Evolutionary conservation across 2,797 vertebrate genomes (phyloP).

Genomic region (Myripristis murdjan): DNA sequence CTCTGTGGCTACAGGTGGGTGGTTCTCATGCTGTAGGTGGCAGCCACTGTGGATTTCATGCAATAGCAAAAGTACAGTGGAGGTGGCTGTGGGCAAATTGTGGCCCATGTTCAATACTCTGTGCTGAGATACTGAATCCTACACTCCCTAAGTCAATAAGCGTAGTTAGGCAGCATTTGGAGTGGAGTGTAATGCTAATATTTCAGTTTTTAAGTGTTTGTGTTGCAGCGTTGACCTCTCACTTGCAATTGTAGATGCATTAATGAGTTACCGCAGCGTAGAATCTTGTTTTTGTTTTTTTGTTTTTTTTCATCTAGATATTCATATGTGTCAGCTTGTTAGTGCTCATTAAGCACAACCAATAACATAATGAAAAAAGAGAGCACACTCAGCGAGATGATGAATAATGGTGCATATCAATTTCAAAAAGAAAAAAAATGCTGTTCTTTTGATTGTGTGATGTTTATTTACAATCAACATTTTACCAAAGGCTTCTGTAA

Average conservation of each 20-base stretch:
- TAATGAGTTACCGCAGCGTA: not conserved
- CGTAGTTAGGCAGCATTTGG: constrained; percentile 62
- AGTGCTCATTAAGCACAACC: constrained; percentile 30
- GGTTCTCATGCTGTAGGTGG: constrained; percentile 79
- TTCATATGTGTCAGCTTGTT: constrained; percentile 44
- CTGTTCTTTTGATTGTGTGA: no score
- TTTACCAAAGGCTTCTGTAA: no score
- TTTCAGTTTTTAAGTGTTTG: constrained; percentile 61
- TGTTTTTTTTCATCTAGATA: constrained; percentile 45
- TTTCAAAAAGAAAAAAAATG: constrained; percentile 13
- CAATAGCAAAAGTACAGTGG: constrained; percentile 70
- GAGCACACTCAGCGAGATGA: constrained; percentile 3
- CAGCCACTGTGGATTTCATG: constrained; percentile 75
- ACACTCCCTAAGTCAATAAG: constrained; percentile 61
- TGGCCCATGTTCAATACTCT: constrained; percentile 72
- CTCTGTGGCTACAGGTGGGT: constrained; percentile 81
- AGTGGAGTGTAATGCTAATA: constrained; percentile 63
- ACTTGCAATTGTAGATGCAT: not conserved
- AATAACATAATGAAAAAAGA: not conserved
- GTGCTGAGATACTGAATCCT: constrained; percentile 59
- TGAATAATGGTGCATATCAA: not conserved
- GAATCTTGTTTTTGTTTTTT: no score
- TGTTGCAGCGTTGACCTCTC: constrained; percentile 2
- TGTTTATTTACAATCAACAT: no score
- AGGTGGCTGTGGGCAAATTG: constrained; percentile 77